These are phyloP conservation scores for Pluvianellus socialis DNA, from an alignment of 2,113 vertebrate genomes.

Conservation along the genomic window DNA sequence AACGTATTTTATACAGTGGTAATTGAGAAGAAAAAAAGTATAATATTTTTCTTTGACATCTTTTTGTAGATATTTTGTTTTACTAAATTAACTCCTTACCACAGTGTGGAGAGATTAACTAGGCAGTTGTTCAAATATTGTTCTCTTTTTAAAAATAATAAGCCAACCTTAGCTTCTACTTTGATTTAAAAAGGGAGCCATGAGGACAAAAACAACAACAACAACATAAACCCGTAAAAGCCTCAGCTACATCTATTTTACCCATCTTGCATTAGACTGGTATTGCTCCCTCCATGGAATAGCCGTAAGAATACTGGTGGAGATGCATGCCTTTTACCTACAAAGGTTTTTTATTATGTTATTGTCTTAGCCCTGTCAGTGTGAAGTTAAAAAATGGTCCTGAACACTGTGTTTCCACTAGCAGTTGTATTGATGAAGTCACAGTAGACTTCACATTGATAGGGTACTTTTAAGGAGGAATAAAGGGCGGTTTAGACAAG, in stretches of 20 bases:
- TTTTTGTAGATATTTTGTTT: background rate
- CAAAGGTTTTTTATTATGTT: background rate
- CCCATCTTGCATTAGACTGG: fast-evolving
- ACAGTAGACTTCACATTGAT: background rate
- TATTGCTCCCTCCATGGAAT: background rate
- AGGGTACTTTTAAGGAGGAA: background rate
- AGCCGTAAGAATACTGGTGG: background rate
- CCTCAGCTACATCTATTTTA: background rate
- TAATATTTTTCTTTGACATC: slow-evolving; percentile 1
- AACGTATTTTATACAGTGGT: slow-evolving; percentile 32
- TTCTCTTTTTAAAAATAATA: background rate
- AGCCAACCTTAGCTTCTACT: background rate
- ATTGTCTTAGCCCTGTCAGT: background rate
- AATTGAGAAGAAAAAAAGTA: slow-evolving; percentile 37
- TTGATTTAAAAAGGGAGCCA: background rate
- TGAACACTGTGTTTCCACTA: background rate
- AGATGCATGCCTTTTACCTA: background rate
- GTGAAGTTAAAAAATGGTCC: background rate
- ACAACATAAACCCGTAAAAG: background rate
- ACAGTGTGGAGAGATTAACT: background rate
- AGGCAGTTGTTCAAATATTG: background rate
- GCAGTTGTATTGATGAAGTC: background rate
- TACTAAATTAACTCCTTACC: background rate
- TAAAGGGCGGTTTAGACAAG: background rate
- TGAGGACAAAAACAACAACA: background rate